These are phyloP conservation scores for Emesis furor DNA, from an alignment of 2,888 invertebrate genomes.

Conservation along the genomic window DNA sequence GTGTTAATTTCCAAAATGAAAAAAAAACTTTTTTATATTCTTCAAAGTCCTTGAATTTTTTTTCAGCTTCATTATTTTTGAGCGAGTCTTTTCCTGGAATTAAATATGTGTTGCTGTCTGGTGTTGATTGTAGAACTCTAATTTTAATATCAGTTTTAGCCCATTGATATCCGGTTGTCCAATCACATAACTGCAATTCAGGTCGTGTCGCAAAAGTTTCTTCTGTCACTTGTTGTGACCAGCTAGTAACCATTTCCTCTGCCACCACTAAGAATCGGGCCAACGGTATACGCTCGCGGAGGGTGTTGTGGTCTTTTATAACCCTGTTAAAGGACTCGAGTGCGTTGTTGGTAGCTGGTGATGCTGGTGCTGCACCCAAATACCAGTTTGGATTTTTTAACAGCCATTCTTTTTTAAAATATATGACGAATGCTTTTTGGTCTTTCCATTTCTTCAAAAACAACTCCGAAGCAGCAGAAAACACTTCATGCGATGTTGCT, in stretches of 20 bases:
- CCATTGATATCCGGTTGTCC: conserved; percentile 19
- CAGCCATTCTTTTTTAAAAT: too few species aligned
- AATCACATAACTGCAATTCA: conserved; percentile 16
- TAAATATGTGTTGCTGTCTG: conserved; percentile 24
- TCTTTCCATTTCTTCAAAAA: neutral
- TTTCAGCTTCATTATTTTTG: conserved; percentile 24
- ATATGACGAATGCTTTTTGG: too few species aligned
- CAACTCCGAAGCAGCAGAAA: conserved; percentile 17
- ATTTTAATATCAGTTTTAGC: conserved; percentile 10
- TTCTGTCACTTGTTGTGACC: conserved; percentile 37
- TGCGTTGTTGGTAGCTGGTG: too few species aligned
- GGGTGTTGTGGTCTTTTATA: too few species aligned
- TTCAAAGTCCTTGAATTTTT: conserved; percentile 18
- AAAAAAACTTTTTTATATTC: conserved; percentile 23
- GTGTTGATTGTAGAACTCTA: conserved; percentile 28
- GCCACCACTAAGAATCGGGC: neutral
- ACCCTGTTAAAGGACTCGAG: too few species aligned
- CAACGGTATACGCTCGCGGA: too few species aligned
- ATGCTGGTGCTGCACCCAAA: too few species aligned
- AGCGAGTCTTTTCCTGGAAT: conserved; percentile 4
- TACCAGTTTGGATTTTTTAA: too few species aligned
- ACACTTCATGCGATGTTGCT: neutral
- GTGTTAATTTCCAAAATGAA: conserved; percentile 20
- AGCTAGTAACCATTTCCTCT: conserved; percentile 27
- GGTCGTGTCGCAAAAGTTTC: conserved; percentile 23